Conservation (phyloP, 2,888 invertebrate genomes). For the Pammene fasciana region DNA sequence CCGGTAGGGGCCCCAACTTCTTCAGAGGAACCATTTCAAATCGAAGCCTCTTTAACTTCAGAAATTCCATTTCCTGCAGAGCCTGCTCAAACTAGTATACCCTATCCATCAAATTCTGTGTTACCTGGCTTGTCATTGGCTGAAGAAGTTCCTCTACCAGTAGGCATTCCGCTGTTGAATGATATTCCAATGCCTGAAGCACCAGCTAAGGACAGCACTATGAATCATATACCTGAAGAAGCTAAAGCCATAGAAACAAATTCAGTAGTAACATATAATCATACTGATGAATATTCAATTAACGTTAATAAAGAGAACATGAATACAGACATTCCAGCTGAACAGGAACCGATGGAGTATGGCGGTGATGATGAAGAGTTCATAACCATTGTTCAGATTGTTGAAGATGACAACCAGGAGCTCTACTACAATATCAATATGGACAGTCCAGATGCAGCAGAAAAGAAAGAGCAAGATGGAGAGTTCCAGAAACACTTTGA, state of each 20-base stretch:
- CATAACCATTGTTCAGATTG: conserved; percentile 79
- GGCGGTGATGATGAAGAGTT: conserved; percentile 76
- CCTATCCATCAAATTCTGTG: conserved; percentile 10
- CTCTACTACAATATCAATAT: conserved; percentile 73
- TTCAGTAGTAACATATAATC: conserved; percentile 18
- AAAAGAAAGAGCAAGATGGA: conserved; percentile 53
- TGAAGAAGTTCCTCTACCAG: conserved; percentile 6
- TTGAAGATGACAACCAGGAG: conserved; percentile 77
- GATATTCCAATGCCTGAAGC: conserved; percentile 37
- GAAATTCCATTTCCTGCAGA: conserved; percentile 35
- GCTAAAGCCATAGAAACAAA: conserved; percentile 36
- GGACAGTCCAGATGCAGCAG: conserved; percentile 59
- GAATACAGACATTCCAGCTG: conserved; percentile 54
- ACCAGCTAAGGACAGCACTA: conserved; percentile 20
- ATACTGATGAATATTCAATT: conserved; percentile 45
- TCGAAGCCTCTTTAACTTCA: conserved; percentile 20
- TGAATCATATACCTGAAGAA: conserved; percentile 15
- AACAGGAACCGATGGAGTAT: conserved; percentile 65
- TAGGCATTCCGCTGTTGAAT: conserved; percentile 27
- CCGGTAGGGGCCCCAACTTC: conserved; percentile 12
- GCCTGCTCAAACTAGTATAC: conserved; percentile 1
- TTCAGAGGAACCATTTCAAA: conserved; percentile 26
- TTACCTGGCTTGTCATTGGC: conserved; percentile 7
- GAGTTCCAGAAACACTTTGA: conserved; percentile 75
- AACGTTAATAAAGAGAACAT: conserved; percentile 47